These are phyloP conservation scores for Mayetiola destructor DNA, from an alignment of 2,888 invertebrate species.

Conservation along the genomic window DNA sequence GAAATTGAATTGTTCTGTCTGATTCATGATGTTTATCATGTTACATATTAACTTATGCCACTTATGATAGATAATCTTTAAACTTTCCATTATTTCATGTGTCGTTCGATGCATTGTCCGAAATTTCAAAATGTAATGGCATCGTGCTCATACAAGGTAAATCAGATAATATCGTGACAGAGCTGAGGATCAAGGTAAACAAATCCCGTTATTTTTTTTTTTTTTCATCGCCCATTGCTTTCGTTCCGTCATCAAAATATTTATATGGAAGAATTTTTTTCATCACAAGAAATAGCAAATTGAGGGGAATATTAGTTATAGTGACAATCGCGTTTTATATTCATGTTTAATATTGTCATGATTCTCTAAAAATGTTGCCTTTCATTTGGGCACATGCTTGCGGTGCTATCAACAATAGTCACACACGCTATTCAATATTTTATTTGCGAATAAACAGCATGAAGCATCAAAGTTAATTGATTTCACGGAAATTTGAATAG, in stretches of 20 bases:
- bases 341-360: neutral
- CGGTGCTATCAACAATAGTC: too few relatives aligned
- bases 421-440: too few relatives aligned
- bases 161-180: conserved; percentile 39
- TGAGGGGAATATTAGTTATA: too few relatives aligned
- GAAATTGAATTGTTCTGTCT: neutral
- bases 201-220: conserved; percentile 5
- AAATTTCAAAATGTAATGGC: neutral
- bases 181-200: conserved; percentile 64
- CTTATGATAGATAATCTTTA: conserved; percentile 8
- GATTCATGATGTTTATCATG: neutral
- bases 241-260: too few relatives aligned
- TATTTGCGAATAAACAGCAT: too few relatives aligned
- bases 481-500: too few relatives aligned
- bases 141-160: conserved; percentile 7
- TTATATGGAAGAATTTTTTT: too few relatives aligned
- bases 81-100: neutral
- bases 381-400: too few relatives aligned
- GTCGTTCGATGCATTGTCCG: neutral
- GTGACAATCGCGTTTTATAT: too few relatives aligned
- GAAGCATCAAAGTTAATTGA: too few relatives aligned
- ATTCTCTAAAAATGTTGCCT: neutral
- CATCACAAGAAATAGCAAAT: too few relatives aligned
- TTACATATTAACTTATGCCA: too few relatives aligned
- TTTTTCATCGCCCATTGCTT: conserved; percentile 18